Evolutionary conservation across 2,888 invertebrate species (phyloP), one percentile per base, ranked within the genome.

Genomic region (Chrysolina haemoptera): DNA sequence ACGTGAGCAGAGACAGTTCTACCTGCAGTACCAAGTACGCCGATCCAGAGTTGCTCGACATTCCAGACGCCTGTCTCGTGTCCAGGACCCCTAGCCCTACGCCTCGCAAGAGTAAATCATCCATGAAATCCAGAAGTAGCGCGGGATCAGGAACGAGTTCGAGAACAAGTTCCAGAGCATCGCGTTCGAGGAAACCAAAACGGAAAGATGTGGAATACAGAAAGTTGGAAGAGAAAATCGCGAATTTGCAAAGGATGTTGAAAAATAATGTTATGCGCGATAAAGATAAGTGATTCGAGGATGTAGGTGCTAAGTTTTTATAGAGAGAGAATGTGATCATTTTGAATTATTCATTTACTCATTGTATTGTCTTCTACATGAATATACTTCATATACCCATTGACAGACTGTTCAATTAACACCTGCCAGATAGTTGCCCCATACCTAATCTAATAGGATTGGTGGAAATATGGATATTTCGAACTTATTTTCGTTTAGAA

Each of bases 181-280:
- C 79, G 16, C 46, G 53, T 14, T 10, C 63, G 9, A 70, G 72
- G 43, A 74, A 65, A 59, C n/a, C 65, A 1, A 77, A 74, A 71
- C 76, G 68, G 12, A 81, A 80, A 84, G 86, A 86, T 72, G 77
- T 86, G 27, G 87, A 88, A 70, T 87, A 87, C 74, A 84, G 83
- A 41, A 85, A 85, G 74, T 82, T 89, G 75, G 88, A 89, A 80
- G 85, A 85, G 46, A 84, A 89, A 82, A 89, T 89, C 73, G 84
- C 85, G 50, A 81, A 85, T 5, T 80, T 89, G 16, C 88, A 88
- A 74, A 87, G 86, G 76, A 85, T 88, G 84, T 81, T 89, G 46
- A 86, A 87, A 76, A 73, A 62, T 50, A 81, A 78, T 67, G 62
- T 75, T 50, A 62, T 73, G 35, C 72, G 70, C 64, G 75, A 73